phyloP scores from a whole-genome alignment of 2,888 invertebrate genomes.

The Cataglyphis livida region DNA sequence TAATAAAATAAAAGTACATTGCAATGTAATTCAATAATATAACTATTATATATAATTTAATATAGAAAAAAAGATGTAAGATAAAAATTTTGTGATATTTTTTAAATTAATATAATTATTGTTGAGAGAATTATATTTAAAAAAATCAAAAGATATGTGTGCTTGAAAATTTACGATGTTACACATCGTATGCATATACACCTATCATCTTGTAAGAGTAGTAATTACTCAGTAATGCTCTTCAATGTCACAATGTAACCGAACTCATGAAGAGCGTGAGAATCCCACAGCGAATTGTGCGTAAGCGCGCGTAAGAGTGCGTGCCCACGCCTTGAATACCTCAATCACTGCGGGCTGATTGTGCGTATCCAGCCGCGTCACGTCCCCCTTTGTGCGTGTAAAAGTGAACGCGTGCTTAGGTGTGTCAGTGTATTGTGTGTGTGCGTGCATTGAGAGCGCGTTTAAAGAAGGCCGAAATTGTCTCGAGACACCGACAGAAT shows the following conservation, averaged over 20 bases:
- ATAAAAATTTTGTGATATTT: not conserved
- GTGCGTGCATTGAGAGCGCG: slow-evolving; percentile 52
- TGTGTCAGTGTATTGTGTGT: slow-evolving; percentile 37
- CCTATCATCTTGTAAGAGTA: not conserved
- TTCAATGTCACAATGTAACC: slow-evolving; percentile 28
- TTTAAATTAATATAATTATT: not conserved
- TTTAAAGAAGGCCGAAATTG: slow-evolving; percentile 75
- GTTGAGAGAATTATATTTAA: not conserved
- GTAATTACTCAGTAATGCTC: slow-evolving; percentile 11
- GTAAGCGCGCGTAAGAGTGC: slow-evolving; percentile 75
- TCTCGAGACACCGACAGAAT: slow-evolving; percentile 58
- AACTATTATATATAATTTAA: not conserved
- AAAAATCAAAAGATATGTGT: not conserved
- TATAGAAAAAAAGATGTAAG: too few species aligned
- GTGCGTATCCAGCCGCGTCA: slow-evolving; percentile 78
- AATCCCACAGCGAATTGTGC: slow-evolving; percentile 71
- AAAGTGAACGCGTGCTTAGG: slow-evolving; percentile 63
- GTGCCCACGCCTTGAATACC: slow-evolving; percentile 79
- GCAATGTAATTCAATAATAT: not conserved
- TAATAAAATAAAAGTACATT: slow-evolving; percentile 18
- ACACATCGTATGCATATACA: not conserved
- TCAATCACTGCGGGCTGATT: slow-evolving; percentile 82
- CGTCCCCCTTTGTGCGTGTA: slow-evolving; percentile 71
- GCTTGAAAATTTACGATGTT: not conserved
- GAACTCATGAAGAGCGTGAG: slow-evolving; percentile 76